These are phyloP conservation scores for Solea senegalensis DNA, from an alignment of 2,113 vertebrate genomes.

Conservation along the genomic window DNA sequence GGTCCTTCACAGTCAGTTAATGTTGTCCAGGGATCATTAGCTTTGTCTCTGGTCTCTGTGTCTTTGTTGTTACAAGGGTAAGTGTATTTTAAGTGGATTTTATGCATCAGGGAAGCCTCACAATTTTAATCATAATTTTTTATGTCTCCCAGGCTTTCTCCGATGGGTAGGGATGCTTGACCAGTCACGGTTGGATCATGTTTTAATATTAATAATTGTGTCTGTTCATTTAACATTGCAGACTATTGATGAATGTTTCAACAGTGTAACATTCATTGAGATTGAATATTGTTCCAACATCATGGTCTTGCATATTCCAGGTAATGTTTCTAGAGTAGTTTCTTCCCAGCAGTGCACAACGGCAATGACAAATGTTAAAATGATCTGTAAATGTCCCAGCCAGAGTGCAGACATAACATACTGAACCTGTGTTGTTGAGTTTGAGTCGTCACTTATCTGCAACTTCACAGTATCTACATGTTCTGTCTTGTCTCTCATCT, in stretches of 20 bases:
- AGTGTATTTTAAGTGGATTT: conserved; percentile 36
- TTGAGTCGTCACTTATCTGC: conserved; percentile 28
- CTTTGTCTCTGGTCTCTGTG: conserved; percentile 48
- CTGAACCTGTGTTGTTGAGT: conserved; percentile 7
- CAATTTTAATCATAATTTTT: not conserved
- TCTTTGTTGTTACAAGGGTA: conserved; percentile 58
- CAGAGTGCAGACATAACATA: not conserved
- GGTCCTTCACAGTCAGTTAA: conserved; percentile 30
- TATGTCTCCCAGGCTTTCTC: conserved; percentile 15
- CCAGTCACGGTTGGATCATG: not conserved
- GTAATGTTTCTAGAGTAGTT: not conserved
- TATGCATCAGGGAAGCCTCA: conserved; percentile 1
- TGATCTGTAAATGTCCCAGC: no score
- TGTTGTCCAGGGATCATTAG: conserved; percentile 29
- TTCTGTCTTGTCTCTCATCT: conserved; percentile 44
- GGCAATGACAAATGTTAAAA: not conserved
- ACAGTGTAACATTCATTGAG: no score
- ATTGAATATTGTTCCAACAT: not conserved
- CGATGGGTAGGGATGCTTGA: conserved; percentile 26
- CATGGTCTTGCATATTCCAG: not conserved
- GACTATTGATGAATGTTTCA: not conserved
- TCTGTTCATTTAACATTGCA: not conserved
- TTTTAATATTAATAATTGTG: conserved; percentile 2
- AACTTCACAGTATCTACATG: conserved; percentile 33
- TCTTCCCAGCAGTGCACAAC: not conserved